These are phyloP conservation scores for Tenebrosternarchus preto DNA, from an alignment of 2,113 vertebrate species.

Conservation along the genomic window DNA sequence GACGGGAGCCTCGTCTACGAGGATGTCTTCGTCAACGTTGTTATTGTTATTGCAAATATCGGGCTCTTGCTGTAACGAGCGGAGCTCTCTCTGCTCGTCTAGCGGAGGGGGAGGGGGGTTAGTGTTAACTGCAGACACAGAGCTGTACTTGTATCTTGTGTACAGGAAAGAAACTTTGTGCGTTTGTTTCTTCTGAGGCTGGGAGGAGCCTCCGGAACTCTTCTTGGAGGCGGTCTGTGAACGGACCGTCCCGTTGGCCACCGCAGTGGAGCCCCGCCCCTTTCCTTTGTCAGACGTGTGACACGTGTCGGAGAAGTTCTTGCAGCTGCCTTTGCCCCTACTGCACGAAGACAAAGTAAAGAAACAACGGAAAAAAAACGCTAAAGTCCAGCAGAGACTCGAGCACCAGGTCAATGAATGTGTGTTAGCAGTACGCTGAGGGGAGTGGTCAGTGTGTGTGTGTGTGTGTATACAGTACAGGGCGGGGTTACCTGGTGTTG, in stretches of 20 bases:
- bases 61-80: constrained; percentile 54
- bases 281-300: constrained; percentile 90
- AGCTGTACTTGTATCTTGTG: constrained; percentile 81
- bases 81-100: constrained; percentile 69
- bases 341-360: constrained; percentile 55
- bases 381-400: neutral
- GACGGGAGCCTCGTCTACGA: constrained; percentile 18
- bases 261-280: constrained; percentile 87
- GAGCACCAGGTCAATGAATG: neutral
- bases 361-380: constrained; percentile 30
- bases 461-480: neutral
- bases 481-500: constrained; percentile 80
- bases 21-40: constrained; percentile 39
- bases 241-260: constrained; percentile 76
- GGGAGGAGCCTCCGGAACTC: constrained; percentile 75
- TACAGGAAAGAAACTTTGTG: constrained; percentile 91
- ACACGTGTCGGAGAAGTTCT: constrained; percentile 86
- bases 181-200: constrained; percentile 85
- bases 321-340: constrained; percentile 86
- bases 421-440: neutral
- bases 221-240: constrained; percentile 83
- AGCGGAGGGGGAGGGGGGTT: constrained; percentile 14
- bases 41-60: constrained; percentile 69
- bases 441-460: too few species aligned
- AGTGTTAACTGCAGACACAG: constrained; percentile 42